Conservation (phyloP, 2,797 vertebrate genomes). For the Mallotus villosus region DNA sequence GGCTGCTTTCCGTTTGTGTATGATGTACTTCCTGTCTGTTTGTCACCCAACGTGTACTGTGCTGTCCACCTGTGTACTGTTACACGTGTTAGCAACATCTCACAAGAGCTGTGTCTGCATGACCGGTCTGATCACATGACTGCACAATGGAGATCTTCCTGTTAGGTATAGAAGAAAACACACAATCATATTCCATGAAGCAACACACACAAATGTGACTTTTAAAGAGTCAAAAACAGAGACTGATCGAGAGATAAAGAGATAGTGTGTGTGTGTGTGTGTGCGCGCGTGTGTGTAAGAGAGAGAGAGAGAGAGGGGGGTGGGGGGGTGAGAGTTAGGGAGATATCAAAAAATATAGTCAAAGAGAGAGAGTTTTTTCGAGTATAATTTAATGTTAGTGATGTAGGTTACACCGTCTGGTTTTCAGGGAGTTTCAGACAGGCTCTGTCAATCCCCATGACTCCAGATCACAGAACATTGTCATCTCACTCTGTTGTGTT, state of each 20-base stretch:
- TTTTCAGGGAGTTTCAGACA: background rate
- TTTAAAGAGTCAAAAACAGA: too few species aligned
- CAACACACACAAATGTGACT: too few species aligned
- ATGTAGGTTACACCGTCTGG: background rate
- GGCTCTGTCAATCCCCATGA: background rate
- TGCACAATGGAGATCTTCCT: background rate
- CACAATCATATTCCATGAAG: too few species aligned
- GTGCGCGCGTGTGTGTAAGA: too few species aligned
- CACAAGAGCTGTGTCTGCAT: background rate
- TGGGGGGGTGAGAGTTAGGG: too few species aligned
- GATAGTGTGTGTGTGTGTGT: background rate
- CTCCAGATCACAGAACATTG: conserved; percentile 1
- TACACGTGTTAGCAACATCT: conserved; percentile 28
- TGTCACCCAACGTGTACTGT: background rate
- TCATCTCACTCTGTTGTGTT: conserved; percentile 6
- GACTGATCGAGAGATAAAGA: background rate
- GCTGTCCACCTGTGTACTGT: conserved; percentile 25
- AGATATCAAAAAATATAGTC: too few species aligned
- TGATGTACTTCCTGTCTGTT: conserved; percentile 4
- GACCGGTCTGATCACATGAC: background rate
- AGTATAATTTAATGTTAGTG: background rate
- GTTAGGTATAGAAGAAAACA: background rate
- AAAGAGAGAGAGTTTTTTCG: too few species aligned
- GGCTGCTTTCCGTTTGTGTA: conserved; percentile 36
- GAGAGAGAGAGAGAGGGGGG: background rate